These are phyloP conservation scores for Catocala nupta DNA, from an alignment of 2,888 invertebrate genomes.

Conservation along the genomic window DNA sequence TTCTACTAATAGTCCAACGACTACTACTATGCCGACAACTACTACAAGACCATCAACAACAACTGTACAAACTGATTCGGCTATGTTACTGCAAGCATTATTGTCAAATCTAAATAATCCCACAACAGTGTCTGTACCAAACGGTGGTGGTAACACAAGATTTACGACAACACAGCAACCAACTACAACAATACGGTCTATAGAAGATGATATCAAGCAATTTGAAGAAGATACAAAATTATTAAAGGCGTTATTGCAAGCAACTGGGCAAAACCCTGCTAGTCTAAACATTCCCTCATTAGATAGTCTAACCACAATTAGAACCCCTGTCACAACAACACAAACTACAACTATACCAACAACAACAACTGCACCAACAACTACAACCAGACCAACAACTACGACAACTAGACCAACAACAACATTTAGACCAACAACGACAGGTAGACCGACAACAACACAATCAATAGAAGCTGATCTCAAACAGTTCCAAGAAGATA, in stretches of 20 bases:
- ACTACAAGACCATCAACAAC: conserved; percentile 47
- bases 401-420: conserved; percentile 54
- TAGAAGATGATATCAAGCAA: conserved; percentile 81
- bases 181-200: conserved; percentile 71
- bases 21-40: conserved; percentile 43
- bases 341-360: conserved; percentile 52
- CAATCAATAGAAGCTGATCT: conserved; percentile 69
- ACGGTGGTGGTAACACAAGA: conserved; percentile 52
- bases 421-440: conserved; percentile 53
- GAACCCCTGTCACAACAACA: conserved; percentile 46
- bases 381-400: conserved; percentile 51
- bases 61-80: conserved; percentile 59
- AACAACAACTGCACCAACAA: conserved; percentile 50
- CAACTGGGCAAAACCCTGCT: conserved; percentile 78
- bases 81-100: conserved; percentile 72
- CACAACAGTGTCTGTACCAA: conserved; percentile 54
- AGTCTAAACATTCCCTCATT: conserved; percentile 74
- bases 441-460: conserved; percentile 58
- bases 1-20: conserved; percentile 51
- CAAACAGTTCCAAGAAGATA: conserved; percentile 78
- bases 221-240: conserved; percentile 83
- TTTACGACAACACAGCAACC: conserved; percentile 51
- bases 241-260: conserved; percentile 78
- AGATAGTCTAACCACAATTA: conserved; percentile 62
- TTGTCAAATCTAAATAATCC: conserved; percentile 66